A percentile compares a stretch with the other conserved stretches of the same genome.
Evolutionary conservation across 2,797 vertebrate genomes (phyloP).

Genomic region (Myiotriccus ornatus): DNA sequence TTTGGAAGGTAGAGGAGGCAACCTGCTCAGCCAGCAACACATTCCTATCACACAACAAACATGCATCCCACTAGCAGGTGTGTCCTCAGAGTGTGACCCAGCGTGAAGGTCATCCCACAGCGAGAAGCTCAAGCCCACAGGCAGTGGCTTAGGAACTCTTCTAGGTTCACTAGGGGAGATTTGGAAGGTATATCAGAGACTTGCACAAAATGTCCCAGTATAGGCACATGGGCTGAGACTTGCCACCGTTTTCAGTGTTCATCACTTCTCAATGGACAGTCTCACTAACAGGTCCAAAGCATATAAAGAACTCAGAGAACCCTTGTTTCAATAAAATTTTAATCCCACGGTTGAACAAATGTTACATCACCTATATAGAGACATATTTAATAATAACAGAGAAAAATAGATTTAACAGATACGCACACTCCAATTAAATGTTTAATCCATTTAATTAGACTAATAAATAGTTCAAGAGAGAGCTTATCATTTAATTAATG

Average conservation of each 20-base stretch:
- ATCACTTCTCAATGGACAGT: neutral
- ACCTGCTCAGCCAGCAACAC: neutral
- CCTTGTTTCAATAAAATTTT: neutral
- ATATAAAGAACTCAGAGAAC: neutral
- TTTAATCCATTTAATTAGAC: neutral
- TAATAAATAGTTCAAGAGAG: neutral
- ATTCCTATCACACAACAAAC: neutral
- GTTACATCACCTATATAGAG: neutral
- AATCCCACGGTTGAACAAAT: neutral
- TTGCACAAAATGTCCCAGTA: neutral
- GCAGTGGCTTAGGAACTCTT: neutral
- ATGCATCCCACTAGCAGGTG: rapidly evolving
- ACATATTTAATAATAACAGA: neutral
- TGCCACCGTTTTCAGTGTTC: neutral
- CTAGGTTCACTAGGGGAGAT: neutral
- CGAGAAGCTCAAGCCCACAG: neutral
- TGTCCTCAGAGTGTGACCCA: neutral
- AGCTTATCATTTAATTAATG: neutral
- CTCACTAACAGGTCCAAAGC: neutral
- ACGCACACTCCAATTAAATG: neutral
- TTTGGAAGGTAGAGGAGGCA: neutral
- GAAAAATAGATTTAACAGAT: neutral
- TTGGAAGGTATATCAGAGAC: neutral
- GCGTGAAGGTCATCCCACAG: neutral
- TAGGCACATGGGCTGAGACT: neutral